Evolutionary conservation across 2,113 vertebrate species (phyloP).

Genomic region (Euleptes europaea): DNA sequence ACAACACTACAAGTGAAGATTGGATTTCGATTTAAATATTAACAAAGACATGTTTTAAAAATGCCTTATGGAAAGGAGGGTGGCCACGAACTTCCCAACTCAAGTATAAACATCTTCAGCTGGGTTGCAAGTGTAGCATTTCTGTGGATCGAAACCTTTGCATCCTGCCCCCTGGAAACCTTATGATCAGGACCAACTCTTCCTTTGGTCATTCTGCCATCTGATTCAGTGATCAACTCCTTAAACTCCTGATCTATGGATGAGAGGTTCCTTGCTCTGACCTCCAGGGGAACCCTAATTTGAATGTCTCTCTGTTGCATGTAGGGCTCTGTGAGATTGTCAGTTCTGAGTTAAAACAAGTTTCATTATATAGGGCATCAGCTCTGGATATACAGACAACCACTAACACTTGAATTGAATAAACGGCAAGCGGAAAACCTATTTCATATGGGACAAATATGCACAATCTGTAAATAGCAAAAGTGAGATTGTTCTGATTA

Average conservation of each 20-base stretch:
- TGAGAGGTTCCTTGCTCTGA: neutral
- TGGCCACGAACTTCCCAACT: too few relatives aligned
- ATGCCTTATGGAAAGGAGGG: too few relatives aligned
- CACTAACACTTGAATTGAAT: neutral
- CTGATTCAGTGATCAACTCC: neutral
- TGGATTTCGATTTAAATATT: too few relatives aligned
- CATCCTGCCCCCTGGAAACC: too few relatives aligned
- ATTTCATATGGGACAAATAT: neutral
- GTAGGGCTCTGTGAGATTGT: neutral
- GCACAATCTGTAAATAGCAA: neutral
- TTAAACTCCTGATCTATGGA: neutral
- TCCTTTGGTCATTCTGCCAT: neutral
- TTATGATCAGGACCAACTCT: neutral
- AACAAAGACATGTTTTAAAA: too few relatives aligned
- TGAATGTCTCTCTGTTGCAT: neutral
- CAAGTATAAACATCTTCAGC: too few relatives aligned
- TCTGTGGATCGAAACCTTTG: too few relatives aligned
- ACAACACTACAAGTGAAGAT: too few relatives aligned
- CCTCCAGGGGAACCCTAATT: neutral
- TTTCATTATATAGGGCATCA: neutral
- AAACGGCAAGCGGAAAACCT: neutral
- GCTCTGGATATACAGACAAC: too few relatives aligned
- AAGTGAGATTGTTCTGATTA: neutral
- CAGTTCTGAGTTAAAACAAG: neutral
- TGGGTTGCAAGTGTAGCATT: too few relatives aligned